These are phyloP conservation scores for Salarias fasciatus DNA, from an alignment of 2,797 vertebrate species.

Conservation along the genomic window DNA sequence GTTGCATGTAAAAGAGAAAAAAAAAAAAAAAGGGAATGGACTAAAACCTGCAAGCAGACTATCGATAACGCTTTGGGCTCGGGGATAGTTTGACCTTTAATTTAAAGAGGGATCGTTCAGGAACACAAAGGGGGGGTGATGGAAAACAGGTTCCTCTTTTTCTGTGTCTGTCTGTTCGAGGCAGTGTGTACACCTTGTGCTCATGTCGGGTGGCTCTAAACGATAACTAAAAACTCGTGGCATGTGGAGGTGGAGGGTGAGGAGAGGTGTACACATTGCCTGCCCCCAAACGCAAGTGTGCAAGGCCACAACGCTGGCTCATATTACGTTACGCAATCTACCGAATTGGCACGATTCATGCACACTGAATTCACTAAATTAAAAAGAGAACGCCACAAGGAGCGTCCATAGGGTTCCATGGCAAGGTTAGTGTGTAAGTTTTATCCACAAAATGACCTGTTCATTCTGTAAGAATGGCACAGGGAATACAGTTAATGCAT, in stretches of 20 bases:
- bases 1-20: conserved; percentile 58
- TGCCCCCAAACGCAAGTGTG: conserved; percentile 77
- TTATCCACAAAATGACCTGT: conserved; percentile 48
- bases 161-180: conserved; percentile 67
- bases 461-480: conserved; percentile 30
- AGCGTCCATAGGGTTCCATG: conserved; percentile 76
- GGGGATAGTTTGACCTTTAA: conserved; percentile 38
- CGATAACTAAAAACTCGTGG: conserved; percentile 78
- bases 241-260: conserved; percentile 73
- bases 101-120: conserved; percentile 27
- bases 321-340: conserved; percentile 61
- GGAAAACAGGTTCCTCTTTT: conserved; percentile 42
- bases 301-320: conserved; percentile 64
- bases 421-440: conserved; percentile 84
- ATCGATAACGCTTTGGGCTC: conserved; percentile 48
- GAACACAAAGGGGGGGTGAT: conserved; percentile 5
- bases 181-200: conserved; percentile 80
- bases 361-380: conserved; percentile 55
- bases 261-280: conserved; percentile 86
- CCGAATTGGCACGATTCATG: conserved; percentile 67
- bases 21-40: conserved; percentile 36
- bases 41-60: conserved; percentile 50
- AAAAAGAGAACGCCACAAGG: conserved; percentile 70
- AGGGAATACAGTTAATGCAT: conserved; percentile 52
- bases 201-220: conserved; percentile 81